Evolutionary conservation across 2,797 vertebrate species (phyloP).

Genomic region (Coregonus sp.): DNA sequence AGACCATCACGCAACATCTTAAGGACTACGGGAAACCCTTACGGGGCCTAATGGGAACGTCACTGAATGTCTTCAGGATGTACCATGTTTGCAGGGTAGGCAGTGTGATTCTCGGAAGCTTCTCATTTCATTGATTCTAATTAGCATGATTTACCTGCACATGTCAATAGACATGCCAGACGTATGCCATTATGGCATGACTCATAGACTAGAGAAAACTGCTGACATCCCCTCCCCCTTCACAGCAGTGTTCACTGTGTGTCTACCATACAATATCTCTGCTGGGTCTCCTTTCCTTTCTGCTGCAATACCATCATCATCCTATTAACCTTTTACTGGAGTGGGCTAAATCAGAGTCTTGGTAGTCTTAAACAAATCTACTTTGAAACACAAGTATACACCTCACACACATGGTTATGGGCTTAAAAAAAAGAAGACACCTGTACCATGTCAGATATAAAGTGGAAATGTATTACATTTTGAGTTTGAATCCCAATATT

Average conservation of each 20-base stretch:
- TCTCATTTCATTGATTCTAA: conserved; percentile 45
- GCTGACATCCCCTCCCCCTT: conserved; percentile 30
- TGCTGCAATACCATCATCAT: conserved; percentile 9
- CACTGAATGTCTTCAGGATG: too few relatives aligned
- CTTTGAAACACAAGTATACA: too few relatives aligned
- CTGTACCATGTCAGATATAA: too few relatives aligned
- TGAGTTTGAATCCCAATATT: too few relatives aligned
- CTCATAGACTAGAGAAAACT: conserved; percentile 40
- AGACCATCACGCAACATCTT: too few relatives aligned
- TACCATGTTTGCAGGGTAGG: background rate
- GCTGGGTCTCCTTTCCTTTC: conserved; percentile 4
- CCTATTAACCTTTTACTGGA: background rate
- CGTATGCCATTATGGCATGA: conserved; percentile 48
- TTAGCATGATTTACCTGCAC: conserved; percentile 56
- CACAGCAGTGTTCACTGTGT: conserved; percentile 25
- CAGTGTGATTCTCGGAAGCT: background rate
- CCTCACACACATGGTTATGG: too few relatives aligned
- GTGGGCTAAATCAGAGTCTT: too few relatives aligned
- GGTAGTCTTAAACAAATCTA: too few relatives aligned
- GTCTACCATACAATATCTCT: conserved; percentile 18
- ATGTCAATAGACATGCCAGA: conserved; percentile 49
- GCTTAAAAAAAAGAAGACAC: too few relatives aligned
- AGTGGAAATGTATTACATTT: too few relatives aligned
- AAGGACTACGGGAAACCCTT: too few relatives aligned
- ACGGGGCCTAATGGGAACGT: too few relatives aligned